Evolutionary conservation across 2,797 vertebrate species (phyloP).

Genomic region (Cuniculus paca): DNA sequence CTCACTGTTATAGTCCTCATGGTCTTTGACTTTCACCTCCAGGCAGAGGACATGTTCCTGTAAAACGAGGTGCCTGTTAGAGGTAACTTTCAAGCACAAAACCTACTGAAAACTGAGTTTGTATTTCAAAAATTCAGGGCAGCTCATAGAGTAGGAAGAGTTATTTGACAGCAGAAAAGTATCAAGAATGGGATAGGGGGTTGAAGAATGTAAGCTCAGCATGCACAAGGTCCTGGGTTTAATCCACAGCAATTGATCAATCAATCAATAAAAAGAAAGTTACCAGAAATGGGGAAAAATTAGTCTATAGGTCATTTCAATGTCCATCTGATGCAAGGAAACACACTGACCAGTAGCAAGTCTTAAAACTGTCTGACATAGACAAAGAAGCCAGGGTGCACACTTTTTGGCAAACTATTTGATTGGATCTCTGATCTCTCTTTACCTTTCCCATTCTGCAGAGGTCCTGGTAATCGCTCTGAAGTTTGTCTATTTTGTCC

Average conservation of each 20-base stretch:
- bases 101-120: not conserved
- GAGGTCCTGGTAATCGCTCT: conserved; percentile 93
- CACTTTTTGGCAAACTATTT: not conserved
- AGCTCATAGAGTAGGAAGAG: not conserved
- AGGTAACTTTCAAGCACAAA: not conserved
- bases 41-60: conserved; percentile 92
- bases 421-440: not conserved
- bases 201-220: not conserved
- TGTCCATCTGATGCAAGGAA: not conserved
- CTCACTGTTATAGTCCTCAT: conserved; percentile 95
- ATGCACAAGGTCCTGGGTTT: not conserved
- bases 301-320: not conserved
- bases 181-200: not conserved
- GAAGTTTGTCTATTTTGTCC: conserved; percentile 93
- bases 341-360: not conserved
- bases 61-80: conserved; percentile 32
- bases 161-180: not conserved
- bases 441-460: conserved; percentile 92
- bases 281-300: not conserved
- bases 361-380: not conserved
- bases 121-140: not conserved
- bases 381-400: not conserved
- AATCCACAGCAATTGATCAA: not conserved
- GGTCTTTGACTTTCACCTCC: conserved; percentile 94
- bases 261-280: not conserved